Conservation (phyloP, 2,113 vertebrate genomes). For the Brachirus orientalis region DNA sequence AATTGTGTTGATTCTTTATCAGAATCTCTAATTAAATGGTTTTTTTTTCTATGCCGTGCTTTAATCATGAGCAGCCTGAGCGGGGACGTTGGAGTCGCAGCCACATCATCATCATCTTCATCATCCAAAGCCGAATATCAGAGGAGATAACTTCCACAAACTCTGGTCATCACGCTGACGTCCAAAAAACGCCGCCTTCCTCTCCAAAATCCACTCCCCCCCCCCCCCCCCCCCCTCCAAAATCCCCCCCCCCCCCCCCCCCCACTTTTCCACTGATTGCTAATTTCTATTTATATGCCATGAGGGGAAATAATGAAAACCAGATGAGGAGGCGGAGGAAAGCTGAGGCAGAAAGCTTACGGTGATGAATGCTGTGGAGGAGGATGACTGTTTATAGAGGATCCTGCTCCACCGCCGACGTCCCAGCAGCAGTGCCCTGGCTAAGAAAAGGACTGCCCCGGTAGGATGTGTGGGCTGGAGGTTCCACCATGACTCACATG, state of each 20-base stretch:
- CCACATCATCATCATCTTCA: too few relatives aligned
- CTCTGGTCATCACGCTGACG: slow-evolving; percentile 36
- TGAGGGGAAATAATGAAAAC: slow-evolving; percentile 71
- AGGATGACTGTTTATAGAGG: slow-evolving; percentile 68
- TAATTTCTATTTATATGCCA: slow-evolving; percentile 77
- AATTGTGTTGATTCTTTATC: slow-evolving; percentile 21
- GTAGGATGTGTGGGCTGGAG: slow-evolving; percentile 71
- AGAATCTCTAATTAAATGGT: slow-evolving; percentile 7
- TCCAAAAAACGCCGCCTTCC: slow-evolving; percentile 43
- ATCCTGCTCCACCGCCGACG: slow-evolving; percentile 46
- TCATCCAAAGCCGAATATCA: too few relatives aligned
- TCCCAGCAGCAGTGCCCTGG: slow-evolving; percentile 49
- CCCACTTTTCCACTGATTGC: slow-evolving; percentile 69
- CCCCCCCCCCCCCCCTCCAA: slow-evolving; percentile 44
- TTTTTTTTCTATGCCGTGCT: slow-evolving; percentile 22
- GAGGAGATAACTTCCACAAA: slow-evolving; percentile 60
- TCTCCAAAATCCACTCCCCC: slow-evolving; percentile 56
- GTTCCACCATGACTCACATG: slow-evolving; percentile 78
- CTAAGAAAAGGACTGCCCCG: slow-evolving; percentile 68
- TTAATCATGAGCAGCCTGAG: slow-evolving; percentile 16
- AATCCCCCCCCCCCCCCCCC: slow-evolving; percentile 56
- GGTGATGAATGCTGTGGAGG: slow-evolving; percentile 64
- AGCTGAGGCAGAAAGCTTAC: slow-evolving; percentile 44
- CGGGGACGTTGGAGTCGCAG: slow-evolving; percentile 54
- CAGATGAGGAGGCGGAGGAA: slow-evolving; percentile 70